phyloP scores from a whole-genome alignment of 2,113 vertebrate species.

The Aythya baeri region DNA sequence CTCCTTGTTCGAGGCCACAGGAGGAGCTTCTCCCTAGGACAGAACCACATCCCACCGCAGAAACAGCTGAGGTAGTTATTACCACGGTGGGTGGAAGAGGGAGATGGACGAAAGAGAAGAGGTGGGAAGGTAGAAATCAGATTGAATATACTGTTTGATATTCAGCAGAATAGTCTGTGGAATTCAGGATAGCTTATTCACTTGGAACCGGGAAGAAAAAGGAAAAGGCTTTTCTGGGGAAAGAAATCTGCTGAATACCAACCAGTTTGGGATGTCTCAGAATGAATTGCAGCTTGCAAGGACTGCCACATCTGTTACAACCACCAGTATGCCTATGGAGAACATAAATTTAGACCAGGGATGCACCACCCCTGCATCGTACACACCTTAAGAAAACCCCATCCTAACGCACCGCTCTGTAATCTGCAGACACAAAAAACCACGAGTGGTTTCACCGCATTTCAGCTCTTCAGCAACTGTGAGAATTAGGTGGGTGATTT shows the following conservation, averaged over 20 bases:
- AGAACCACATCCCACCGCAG: neutral
- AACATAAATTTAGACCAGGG: neutral
- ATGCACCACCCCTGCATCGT: neutral
- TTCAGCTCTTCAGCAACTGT: neutral
- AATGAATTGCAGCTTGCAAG: fast-evolving
- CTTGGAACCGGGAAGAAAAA: neutral
- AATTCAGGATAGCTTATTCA: neutral
- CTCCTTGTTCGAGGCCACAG: neutral
- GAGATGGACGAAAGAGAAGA: neutral
- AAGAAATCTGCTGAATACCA: neutral
- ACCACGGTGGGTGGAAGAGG: neutral
- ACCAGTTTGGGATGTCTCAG: neutral
- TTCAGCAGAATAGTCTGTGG: neutral
- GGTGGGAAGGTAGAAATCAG: neutral
- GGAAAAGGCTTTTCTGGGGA: neutral
- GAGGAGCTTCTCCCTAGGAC: neutral
- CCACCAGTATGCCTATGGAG: fast-evolving
- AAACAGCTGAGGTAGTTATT: neutral
- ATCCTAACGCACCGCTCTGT: neutral
- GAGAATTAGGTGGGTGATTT: neutral
- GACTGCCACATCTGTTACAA: neutral
- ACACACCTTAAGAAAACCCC: neutral
- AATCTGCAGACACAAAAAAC: neutral
- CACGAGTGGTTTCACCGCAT: neutral
- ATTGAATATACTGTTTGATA: neutral